phyloP scores from a whole-genome alignment of 2,113 vertebrate genomes.

The Brachyhypopomus gauderio region DNA sequence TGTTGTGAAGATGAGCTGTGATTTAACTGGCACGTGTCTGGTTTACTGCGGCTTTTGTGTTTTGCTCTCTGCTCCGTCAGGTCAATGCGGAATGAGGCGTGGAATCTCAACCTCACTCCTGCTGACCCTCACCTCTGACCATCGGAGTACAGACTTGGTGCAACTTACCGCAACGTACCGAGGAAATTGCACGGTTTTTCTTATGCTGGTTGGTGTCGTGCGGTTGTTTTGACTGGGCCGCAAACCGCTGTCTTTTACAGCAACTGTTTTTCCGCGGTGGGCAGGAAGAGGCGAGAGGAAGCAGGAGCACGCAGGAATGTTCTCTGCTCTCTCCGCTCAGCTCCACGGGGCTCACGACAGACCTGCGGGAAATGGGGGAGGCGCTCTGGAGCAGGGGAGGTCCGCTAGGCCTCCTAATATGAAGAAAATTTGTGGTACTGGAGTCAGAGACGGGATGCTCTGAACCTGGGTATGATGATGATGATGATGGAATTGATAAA shows the following conservation, averaged over 20 bases:
- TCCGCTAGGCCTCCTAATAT: constrained; percentile 57
- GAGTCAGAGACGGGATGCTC: constrained; percentile 44
- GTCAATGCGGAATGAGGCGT: not conserved
- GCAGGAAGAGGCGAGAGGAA: constrained; percentile 39
- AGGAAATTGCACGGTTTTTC: not conserved
- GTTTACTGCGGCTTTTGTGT: not conserved
- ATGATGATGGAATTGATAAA: constrained; percentile 42
- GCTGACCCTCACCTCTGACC: not conserved
- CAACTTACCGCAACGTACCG: too few relatives aligned
- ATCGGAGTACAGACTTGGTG: not conserved
- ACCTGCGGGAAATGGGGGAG: not conserved
- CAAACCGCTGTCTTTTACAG: not conserved
- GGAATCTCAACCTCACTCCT: not conserved
- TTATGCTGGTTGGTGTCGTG: not conserved
- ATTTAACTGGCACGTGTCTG: too few relatives aligned
- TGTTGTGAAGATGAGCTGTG: not conserved
- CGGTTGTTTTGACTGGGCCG: constrained; percentile 14
- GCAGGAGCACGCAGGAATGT: constrained; percentile 53
- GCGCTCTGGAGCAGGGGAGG: constrained; percentile 4
- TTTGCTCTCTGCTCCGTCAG: not conserved
- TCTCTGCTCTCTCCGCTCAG: constrained; percentile 1
- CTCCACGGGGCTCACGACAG: not conserved
- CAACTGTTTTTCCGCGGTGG: not conserved
- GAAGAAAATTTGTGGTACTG: constrained; percentile 63
- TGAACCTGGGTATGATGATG: constrained; percentile 42